A percentile compares a stretch with the other conserved stretches of the same genome.
Conservation (phyloP, 2,888 invertebrate genomes). For the Kryphioiulus occultus region DNA sequence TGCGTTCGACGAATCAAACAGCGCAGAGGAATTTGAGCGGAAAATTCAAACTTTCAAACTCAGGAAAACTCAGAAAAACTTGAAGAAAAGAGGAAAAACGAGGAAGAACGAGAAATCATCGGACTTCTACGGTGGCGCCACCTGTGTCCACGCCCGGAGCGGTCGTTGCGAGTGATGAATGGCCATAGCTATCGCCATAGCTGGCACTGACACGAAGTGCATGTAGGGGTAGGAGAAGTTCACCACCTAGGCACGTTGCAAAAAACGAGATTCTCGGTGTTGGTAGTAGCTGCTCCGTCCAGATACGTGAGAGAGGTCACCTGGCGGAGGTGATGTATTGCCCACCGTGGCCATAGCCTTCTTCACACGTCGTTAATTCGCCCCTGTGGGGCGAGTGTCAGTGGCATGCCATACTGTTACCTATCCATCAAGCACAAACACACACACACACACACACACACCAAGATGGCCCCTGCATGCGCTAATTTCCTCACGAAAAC, state of each 20-base stretch:
- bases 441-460: background rate
- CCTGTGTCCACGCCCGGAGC: background rate
- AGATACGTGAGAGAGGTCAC: constrained; percentile 22
- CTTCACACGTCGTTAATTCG: constrained; percentile 36
- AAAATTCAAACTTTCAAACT: too few species aligned
- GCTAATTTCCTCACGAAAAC: background rate
- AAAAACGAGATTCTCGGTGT: background rate
- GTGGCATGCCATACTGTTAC: constrained; percentile 21
- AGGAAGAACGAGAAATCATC: too few species aligned
- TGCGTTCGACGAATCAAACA: too few species aligned
- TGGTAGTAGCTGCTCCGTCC: too few species aligned
- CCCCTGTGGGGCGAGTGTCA: constrained; percentile 25
- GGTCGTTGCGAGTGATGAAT: background rate
- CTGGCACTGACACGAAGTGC: background rate
- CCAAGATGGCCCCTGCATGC: background rate
- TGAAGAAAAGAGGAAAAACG: too few species aligned
- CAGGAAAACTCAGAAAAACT: too few species aligned
- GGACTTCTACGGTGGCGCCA: background rate
- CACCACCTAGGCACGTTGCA: background rate
- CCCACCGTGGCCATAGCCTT: constrained; percentile 21
- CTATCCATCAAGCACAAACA: background rate
- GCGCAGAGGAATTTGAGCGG: too few species aligned
- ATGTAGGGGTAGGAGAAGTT: background rate
- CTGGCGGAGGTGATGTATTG: background rate
- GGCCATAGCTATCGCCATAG: background rate